phyloP scores from a whole-genome alignment of 2,797 vertebrate genomes.

The Rhincodon typus region DNA sequence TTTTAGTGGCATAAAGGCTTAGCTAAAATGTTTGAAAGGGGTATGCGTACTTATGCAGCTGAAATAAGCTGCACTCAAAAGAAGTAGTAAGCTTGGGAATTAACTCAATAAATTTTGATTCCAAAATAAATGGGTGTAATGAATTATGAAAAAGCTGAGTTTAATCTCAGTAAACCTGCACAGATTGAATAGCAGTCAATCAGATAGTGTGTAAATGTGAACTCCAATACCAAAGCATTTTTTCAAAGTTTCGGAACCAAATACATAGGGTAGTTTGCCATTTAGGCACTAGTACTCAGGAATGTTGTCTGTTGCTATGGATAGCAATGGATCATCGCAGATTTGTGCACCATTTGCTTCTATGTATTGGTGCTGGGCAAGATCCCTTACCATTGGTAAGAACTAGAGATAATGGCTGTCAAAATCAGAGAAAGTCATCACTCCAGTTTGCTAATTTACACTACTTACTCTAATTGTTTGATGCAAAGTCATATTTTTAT shows the following conservation, averaged over 20 bases:
- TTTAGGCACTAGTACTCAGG: background rate
- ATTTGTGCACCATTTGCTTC: background rate
- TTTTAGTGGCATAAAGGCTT: background rate
- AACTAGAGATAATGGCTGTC: background rate
- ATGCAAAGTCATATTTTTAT: background rate
- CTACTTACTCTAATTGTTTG: background rate
- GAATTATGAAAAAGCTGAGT: background rate
- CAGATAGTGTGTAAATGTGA: background rate
- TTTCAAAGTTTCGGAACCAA: background rate
- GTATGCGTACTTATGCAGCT: background rate
- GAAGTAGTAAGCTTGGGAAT: background rate
- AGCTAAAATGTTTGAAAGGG: background rate
- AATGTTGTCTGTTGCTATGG: background rate
- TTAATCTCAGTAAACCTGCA: background rate
- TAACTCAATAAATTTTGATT: background rate
- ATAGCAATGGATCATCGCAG: background rate
- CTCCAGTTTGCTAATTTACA: background rate
- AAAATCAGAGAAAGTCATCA: background rate
- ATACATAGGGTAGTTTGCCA: background rate
- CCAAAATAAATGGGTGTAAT: background rate
- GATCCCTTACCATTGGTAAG: background rate
- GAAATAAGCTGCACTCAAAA: background rate
- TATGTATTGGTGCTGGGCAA: background rate
- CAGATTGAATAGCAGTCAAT: background rate
- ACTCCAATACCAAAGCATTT: background rate